Conservation (phyloP, 2,888 invertebrate species). For the Nowickia ferox region DNA sequence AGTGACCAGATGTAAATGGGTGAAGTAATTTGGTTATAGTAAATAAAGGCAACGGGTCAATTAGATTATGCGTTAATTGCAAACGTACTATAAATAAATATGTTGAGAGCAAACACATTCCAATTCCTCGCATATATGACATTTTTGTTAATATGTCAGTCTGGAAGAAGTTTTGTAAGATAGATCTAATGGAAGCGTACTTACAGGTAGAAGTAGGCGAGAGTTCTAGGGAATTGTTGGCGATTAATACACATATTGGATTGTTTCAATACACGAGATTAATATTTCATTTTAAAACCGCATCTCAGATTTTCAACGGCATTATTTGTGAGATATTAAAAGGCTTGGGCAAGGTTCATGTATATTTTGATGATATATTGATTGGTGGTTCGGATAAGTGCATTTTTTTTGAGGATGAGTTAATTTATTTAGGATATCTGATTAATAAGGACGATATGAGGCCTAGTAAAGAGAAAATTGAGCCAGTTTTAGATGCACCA, state of each 20-base stretch:
- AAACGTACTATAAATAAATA: slow-evolving; percentile 54
- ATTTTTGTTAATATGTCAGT: slow-evolving; percentile 52
- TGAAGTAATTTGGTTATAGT: not conserved
- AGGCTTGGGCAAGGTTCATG: slow-evolving; percentile 36
- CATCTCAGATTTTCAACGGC: not conserved
- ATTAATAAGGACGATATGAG: not conserved
- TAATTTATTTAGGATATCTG: not conserved
- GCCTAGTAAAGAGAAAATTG: slow-evolving; percentile 20
- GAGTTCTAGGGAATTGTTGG: slow-evolving; percentile 17
- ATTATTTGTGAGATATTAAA: slow-evolving; percentile 19
- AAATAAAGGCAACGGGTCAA: slow-evolving; percentile 27
- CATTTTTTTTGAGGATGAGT: not conserved
- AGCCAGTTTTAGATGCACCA: slow-evolving; percentile 13
- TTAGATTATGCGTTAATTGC: slow-evolving; percentile 58
- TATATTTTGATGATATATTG: slow-evolving; percentile 51
- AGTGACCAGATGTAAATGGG: slow-evolving; percentile 73
- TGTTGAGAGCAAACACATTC: no score
- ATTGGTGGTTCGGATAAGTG: slow-evolving; percentile 35
- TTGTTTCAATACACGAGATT: slow-evolving; percentile 52
- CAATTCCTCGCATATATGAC: no score
- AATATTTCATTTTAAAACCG: not conserved
- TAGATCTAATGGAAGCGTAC: slow-evolving; percentile 36
- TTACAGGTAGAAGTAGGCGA: not conserved
- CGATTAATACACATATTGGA: slow-evolving; percentile 57
- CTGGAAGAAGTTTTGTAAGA: slow-evolving; percentile 54